Evolutionary conservation across 1,140 invertebrate genomes (phyloP).

Genomic region (Phocides pigmalion): DNA sequence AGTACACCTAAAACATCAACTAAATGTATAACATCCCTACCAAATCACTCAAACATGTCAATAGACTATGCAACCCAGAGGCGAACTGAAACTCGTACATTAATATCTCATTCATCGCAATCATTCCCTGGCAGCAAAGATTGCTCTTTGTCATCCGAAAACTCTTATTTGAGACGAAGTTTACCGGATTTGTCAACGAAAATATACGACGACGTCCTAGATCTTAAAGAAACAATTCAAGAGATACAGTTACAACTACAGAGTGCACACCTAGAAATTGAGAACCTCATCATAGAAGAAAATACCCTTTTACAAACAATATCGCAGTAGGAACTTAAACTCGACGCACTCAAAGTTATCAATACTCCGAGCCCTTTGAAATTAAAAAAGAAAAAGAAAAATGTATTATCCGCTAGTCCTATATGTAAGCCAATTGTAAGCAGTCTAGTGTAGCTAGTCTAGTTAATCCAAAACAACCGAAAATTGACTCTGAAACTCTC

Average conservation of each 20-base stretch:
- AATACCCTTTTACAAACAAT: not conserved
- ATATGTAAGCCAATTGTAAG: too few relatives aligned
- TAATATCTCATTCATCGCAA: too few relatives aligned
- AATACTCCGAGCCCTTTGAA: not conserved
- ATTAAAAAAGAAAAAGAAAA: too few relatives aligned
- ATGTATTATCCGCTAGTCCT: too few relatives aligned
- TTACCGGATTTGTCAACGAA: not conserved
- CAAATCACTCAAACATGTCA: too few relatives aligned
- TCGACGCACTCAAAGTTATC: not conserved
- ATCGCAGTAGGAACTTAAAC: not conserved
- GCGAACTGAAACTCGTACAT: too few relatives aligned
- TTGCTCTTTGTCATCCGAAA: not conserved
- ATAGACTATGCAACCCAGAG: too few relatives aligned
- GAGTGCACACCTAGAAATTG: constrained; percentile 9
- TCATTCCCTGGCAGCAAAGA: not conserved
- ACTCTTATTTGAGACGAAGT: not conserved
- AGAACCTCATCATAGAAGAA: constrained; percentile 1
- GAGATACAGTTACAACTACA: not conserved
- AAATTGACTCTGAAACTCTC: too few relatives aligned
- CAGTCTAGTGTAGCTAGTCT: too few relatives aligned
- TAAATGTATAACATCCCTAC: too few relatives aligned
- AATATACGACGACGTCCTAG: not conserved
- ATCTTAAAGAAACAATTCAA: not conserved
- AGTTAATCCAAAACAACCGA: too few relatives aligned
- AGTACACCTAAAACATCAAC: too few relatives aligned